Evolutionary conservation across 2,113 vertebrate species (phyloP), one percentile per base, ranked within the genome.

Genomic region (Coregonus clupeaformis): DNA sequence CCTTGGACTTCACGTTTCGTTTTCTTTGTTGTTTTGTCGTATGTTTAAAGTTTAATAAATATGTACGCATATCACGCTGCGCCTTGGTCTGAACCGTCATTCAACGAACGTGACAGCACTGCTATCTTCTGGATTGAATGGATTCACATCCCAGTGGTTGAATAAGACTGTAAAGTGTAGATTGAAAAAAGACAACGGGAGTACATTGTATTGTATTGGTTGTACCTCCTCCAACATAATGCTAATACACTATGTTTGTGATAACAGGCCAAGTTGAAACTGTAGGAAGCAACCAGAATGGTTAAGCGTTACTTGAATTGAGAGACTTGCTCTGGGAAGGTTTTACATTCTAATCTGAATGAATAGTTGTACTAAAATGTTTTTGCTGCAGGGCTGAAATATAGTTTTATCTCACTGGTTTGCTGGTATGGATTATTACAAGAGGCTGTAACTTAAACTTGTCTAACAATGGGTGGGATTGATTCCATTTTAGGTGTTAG

Each of bases 361-460:
- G 57, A 60, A 60, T 22, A n/a, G n/a, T 11, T 60, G 6, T 22
- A 11, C 13, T 60, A 22, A 59, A 11, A 11, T 60, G 57, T 22
- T 22, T 9, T 24, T 60, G 57, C 57, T 27, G 2, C 20, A 14
- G n/a, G 9, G 60, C 9, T 62, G 12, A 65, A 1, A 25, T 65
- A 11, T 14, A 27, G 24, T 25, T 25, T 65, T 4, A 14, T 65
- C 63, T 24, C 25, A 65, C 25, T 14, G 24, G 14, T 59, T 57
- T 30, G 52, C 25, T n/a, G n/a, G n/a, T n/a, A n/a, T n/a, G n/a
- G n/a, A n/a, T n/a, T n/a, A n/a, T n/a, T n/a, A n/a, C n/a, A n/a
- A n/a, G n/a, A n/a, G n/a, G n/a, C n/a, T 77, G 30, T 16, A 20
- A 20, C 52, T 47, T 71, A 36, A 67, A 68, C 65, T 3, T 67